Base-by-base conservation (phyloP, 2,797 vertebrate species). In the Gymnothorax reevesii region DNA sequence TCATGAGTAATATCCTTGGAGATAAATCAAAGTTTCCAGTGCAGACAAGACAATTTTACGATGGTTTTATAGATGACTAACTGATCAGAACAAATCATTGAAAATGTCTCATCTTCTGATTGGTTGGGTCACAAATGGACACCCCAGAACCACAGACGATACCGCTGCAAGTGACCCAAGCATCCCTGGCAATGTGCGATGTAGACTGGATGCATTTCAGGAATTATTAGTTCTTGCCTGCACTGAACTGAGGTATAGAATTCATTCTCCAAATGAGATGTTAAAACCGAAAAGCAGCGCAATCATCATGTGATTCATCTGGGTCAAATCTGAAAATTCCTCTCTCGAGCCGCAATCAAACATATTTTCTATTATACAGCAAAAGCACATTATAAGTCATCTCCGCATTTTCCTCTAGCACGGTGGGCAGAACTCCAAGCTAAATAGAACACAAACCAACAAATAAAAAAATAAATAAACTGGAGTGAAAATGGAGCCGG, bases 261-360 rank as follows among this genome's bases (percentile, higher is more conserved):
- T 87, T 71, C 62, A 27, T 80, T 91, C 91, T 93, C 90, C 89
- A 88, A 91, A 94, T 92, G 90, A 91, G 91, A 94, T 94, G 94
- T 93, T 94, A 89, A 92, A 95, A 95, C 94, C 94, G 94, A 95
- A 77, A 93, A 91, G 90, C 90, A 91, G 93, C 94, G 93, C 92
- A 95, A 95, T 91, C 90, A 92, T 89, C 87, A 93, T 69, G 91
- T 95, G 94, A 95, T 93, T 95, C 94, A 95, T 91, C 87, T 86
- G 88, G 69, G 87, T 89, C 88, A 92, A 88, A 88, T 92, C 88
- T 88, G 90, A 93, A 92, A 92, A 90, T 84, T 90, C 89, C 88
- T 90, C 87, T 93, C 90, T 90, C 90, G 87, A 8, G 13, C 85
- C 85, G n/a, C 27, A 60, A 57, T 57, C 27, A 84, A n/a, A 25